These are phyloP conservation scores for Chaunax sp. DNA, from an alignment of 2,797 vertebrate genomes.

Conservation along the genomic window DNA sequence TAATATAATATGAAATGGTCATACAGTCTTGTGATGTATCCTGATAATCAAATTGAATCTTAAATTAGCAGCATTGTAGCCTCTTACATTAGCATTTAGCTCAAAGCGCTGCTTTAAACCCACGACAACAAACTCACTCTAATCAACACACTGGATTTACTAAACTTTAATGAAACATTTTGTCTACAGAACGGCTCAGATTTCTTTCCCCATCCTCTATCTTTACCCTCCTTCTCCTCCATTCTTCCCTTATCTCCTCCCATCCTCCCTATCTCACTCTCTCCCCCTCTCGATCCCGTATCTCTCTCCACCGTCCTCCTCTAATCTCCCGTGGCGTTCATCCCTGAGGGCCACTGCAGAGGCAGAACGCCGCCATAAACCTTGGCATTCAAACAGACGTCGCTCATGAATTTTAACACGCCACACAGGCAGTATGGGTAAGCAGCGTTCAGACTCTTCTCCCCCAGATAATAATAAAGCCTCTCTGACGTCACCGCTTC, in stretches of 20 bases:
- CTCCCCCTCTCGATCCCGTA: conserved; percentile 54
- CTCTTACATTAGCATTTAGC: no score
- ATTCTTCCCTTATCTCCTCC: conserved; percentile 48
- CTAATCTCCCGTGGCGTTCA: conserved; percentile 61
- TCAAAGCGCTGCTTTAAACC: no score
- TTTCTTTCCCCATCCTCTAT: conserved; percentile 29
- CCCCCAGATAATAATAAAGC: conserved; percentile 46
- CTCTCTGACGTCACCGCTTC: conserved; percentile 55
- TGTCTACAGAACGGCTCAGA: not conserved
- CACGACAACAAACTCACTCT: no score
- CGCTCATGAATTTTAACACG: conserved; percentile 76
- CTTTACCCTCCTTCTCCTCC: conserved; percentile 19
- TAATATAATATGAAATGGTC: no score
- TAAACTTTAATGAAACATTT: no score
- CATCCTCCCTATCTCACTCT: conserved; percentile 37
- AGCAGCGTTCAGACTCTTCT: conserved; percentile 40
- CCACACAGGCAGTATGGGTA: conserved; percentile 43
- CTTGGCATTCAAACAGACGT: conserved; percentile 72
- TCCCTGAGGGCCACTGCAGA: conserved; percentile 61
- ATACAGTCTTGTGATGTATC: no score
- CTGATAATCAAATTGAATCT: no score
- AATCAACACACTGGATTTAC: not conserved
- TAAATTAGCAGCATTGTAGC: no score
- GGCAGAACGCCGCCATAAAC: conserved; percentile 66
- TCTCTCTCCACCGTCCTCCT: conserved; percentile 53